A percentile compares a stretch with the other conserved stretches of the same genome.
These are phyloP conservation scores for Diprion similis DNA, from an alignment of 1,140 invertebrate species.

Conservation along the genomic window DNA sequence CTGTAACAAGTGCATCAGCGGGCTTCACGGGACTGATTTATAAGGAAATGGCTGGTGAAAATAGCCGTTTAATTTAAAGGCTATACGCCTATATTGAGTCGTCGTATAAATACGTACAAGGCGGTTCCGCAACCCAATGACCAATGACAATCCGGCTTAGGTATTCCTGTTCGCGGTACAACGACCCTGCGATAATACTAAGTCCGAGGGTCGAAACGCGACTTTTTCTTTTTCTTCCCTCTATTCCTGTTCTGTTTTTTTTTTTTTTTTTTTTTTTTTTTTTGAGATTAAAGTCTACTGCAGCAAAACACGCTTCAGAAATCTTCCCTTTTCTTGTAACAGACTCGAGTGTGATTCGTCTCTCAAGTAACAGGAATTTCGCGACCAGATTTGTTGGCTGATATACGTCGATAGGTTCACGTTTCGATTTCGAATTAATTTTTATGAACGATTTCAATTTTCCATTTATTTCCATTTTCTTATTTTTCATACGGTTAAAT, in stretches of 20 bases:
- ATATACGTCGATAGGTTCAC: too few species aligned
- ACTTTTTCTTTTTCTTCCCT: background rate
- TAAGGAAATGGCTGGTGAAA: background rate
- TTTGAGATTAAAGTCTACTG: background rate
- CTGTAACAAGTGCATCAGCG: too few species aligned
- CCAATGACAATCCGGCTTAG: background rate
- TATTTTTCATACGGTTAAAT: too few species aligned
- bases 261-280: background rate
- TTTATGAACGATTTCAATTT: too few species aligned
- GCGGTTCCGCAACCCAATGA: background rate
- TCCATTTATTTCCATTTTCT: too few species aligned
- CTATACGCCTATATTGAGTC: too few species aligned
- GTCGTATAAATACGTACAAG: background rate
- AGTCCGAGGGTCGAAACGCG: background rate
- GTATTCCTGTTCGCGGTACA: background rate
- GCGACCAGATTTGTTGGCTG: too few species aligned
- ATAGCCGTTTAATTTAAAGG: background rate
- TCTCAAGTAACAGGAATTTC: background rate
- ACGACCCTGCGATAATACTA: background rate
- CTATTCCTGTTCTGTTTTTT: background rate
- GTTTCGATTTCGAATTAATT: too few species aligned
- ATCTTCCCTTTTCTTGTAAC: background rate
- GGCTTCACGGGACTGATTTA: too few species aligned
- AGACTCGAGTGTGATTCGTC: background rate
- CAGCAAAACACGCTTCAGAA: background rate